These are phyloP conservation scores for Eumaeus atala DNA, from an alignment of 1,140 invertebrate genomes.

Conservation along the genomic window DNA sequence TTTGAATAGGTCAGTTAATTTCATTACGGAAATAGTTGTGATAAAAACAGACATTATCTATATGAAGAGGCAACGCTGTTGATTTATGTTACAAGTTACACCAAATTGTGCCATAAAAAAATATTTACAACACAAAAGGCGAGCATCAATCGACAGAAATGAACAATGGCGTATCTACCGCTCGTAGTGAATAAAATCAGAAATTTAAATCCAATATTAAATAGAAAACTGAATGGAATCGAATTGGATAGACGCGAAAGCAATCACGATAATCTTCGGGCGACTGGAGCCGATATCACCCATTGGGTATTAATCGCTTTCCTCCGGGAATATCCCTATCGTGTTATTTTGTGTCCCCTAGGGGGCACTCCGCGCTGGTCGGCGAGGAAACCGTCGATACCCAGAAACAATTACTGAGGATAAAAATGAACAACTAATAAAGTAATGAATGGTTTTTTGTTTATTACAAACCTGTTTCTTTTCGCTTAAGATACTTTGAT, in stretches of 20 bases:
- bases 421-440: slow-evolving; percentile 9
- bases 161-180: slow-evolving; percentile 26
- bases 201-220: slow-evolving; percentile 31
- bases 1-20: too few relatives aligned
- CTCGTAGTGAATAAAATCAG: slow-evolving; percentile 24
- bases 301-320: slow-evolving; percentile 35
- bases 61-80: too few relatives aligned
- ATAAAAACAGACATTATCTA: too few relatives aligned
- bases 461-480: too few relatives aligned
- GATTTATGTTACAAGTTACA: too few relatives aligned
- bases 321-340: slow-evolving; percentile 28
- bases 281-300: slow-evolving; percentile 26
- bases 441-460: too few relatives aligned
- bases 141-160: slow-evolving; percentile 12
- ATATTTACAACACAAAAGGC: slow-evolving; percentile 15
- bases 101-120: not conserved
- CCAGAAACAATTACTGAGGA: slow-evolving; percentile 25
- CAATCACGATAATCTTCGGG: slow-evolving; percentile 34
- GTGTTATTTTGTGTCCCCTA: slow-evolving; percentile 24
- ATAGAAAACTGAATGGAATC: slow-evolving; percentile 32
- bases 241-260: slow-evolving; percentile 30
- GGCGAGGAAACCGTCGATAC: slow-evolving; percentile 17
- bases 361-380: slow-evolving; percentile 13
- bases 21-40: too few relatives aligned
- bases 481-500: too few relatives aligned